A percentile compares a stretch with the other conserved stretches of the same genome.
Evolutionary conservation across 2,113 vertebrate species (phyloP).

Genomic region (Corydoras maculifer): DNA sequence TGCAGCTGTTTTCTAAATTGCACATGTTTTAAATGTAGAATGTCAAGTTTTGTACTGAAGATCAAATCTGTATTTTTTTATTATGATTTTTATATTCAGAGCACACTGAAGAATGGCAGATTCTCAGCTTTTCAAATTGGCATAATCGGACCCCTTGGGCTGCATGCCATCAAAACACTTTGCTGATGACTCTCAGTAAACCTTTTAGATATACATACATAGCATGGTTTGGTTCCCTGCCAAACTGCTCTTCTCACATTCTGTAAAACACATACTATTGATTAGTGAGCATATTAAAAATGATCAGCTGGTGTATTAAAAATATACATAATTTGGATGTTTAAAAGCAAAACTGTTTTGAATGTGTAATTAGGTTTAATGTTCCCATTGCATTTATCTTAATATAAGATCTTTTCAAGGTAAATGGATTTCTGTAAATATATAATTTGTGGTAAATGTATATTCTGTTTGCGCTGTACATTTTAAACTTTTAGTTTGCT

Average conservation of each 20-base stretch:
- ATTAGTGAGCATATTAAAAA: constrained; percentile 1
- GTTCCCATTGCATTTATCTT: no score
- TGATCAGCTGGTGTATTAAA: no score
- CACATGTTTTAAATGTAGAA: neutral
- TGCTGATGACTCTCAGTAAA: constrained; percentile 11
- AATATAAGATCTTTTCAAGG: no score
- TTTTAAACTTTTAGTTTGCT: no score
- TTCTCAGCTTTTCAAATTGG: constrained; percentile 7
- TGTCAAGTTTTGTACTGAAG: constrained; percentile 1
- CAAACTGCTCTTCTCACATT: constrained; percentile 11
- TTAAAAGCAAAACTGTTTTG: no score
- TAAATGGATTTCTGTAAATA: no score
- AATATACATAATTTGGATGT: no score
- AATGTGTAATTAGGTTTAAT: no score
- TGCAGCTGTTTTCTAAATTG: neutral
- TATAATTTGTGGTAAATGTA: no score
- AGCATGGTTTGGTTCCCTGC: constrained; percentile 2
- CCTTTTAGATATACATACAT: constrained; percentile 2
- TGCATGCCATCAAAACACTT: constrained; percentile 8
- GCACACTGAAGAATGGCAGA: constrained; percentile 7
- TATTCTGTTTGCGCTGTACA: no score
- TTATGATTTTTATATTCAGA: neutral
- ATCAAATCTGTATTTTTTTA: neutral
- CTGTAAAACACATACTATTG: neutral
- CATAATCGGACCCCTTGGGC: constrained; percentile 14